Base-by-base conservation (phyloP, 2,888 invertebrate genomes). In the Oxytorus armatus region DNA sequence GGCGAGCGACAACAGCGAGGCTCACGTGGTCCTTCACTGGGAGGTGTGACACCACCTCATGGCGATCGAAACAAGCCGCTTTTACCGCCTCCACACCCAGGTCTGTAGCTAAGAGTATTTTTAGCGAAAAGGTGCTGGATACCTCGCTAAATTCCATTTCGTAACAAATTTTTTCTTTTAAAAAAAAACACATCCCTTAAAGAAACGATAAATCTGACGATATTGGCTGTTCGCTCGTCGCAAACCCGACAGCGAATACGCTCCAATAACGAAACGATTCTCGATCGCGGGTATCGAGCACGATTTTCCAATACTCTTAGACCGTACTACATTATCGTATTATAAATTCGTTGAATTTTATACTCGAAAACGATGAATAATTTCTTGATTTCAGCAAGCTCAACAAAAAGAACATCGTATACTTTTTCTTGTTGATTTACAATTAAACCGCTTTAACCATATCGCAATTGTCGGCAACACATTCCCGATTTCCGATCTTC, bases 101-200 rank as follows among this genome's bases (percentile, higher is more conserved):
- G 92, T 92, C 91, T 92, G 92, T 92, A 92, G 89, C 89, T 92
- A 89, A 91, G 89, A 90, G 90, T 90, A 89, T 90, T 88, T 68
- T 86, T 85, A 84, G 81, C 83, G 87, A 87, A 88, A 89, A 85
- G 86, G 83, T 90, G 88, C 85, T 84, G 82, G 86, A 88, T 88
- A 85, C 81, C 84, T 82, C 83, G 86, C 80, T 59, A 44, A 66
- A 53, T 49, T 29, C 42, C 16, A 3, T 39, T 18, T 11, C n/a
- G 16, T 36, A n/a, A n/a, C n/a, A n/a, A n/a, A n/a, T 25, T 59
- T 51, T 39, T 47, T n/a, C 44, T n/a, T 44, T 44, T n/a, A 36
- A 36, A 8, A 10, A 36, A 36, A 36, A 36, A 36, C 1, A 36
- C 4, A 1, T n/a, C n/a, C n/a, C n/a, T n/a, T n/a, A 1, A 36